These are phyloP conservation scores for Zhuqinia jingwanae DNA, from an alignment of 2,888 invertebrate genomes.

Conservation along the genomic window DNA sequence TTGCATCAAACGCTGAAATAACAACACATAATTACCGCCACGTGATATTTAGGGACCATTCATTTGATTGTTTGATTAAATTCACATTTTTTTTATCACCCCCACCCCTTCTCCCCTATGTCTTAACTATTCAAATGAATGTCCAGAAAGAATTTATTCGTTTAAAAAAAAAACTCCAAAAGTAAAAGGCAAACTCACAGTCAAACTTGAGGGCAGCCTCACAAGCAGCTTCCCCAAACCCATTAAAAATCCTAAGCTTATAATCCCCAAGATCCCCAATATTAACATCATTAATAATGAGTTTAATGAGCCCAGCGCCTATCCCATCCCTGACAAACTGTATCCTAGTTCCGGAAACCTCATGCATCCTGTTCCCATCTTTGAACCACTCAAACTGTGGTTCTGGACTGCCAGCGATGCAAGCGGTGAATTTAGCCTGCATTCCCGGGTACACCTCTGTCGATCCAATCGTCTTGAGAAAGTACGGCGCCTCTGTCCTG, in stretches of 20 bases:
- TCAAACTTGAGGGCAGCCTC: constrained; percentile 90
- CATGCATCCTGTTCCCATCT: constrained; percentile 89
- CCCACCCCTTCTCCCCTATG: too few species aligned
- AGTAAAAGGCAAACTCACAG: constrained; percentile 83
- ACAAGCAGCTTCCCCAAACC: constrained; percentile 91
- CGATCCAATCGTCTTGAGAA: constrained; percentile 94
- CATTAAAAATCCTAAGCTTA: constrained; percentile 90
- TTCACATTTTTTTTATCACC: too few species aligned
- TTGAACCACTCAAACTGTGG: constrained; percentile 94
- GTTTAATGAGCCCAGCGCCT: constrained; percentile 89
- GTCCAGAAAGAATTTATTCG: too few species aligned
- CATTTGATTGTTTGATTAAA: too few species aligned
- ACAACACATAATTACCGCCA: neutral
- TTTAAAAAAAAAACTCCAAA: too few species aligned
- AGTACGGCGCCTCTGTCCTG: constrained; percentile 88
- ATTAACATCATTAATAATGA: constrained; percentile 86
- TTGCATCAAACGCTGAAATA: constrained; percentile 47
- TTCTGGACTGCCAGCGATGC: constrained; percentile 92
- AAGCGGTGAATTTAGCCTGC: constrained; percentile 64
- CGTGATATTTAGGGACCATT: too few species aligned
- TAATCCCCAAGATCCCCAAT: constrained; percentile 91
- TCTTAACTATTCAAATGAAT: too few species aligned
- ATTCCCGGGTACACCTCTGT: constrained; percentile 85
- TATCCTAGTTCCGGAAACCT: constrained; percentile 84
- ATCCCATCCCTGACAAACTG: constrained; percentile 92